Evolutionary conservation across 2,797 vertebrate genomes (phyloP), one percentile per base, ranked within the genome.

Genomic region (Lacerta viridis): DNA sequence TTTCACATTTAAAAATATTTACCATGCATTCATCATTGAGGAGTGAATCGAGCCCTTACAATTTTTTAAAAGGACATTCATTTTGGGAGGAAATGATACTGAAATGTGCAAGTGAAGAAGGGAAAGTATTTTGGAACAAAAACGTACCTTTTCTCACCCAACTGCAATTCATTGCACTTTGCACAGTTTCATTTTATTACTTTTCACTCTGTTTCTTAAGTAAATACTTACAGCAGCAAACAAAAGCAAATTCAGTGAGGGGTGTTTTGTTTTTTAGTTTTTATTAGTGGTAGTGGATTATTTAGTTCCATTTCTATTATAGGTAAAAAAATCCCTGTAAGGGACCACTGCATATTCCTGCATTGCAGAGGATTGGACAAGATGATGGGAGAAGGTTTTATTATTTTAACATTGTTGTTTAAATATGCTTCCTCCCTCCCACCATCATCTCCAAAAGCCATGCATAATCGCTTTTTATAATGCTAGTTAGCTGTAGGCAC

Each of bases 291-390:
- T 41, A 4, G 7, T 41, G 50, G 23, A 29, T 61, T 59, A 8
- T 85, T 59, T 43, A 43, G 36, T 66, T 85, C 29, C 55, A 50
- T 39, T 39, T 27, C 3, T 18, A 20, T 23, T 15, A 11, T 36
- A 75, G 59, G 64, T 68, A 55, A 78, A 87, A 77, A 87, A 77
- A 77, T 64, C 13, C 13, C 50, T 77, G n/a, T 83, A 83, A 46
- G 6, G 18, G 27, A 55, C 68, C 46, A 18, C 17, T 27, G 78
- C 50, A 13, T 55, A 55, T 55, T 55, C 50, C 50, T 55, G 50
- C 3, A 55, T 55, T 55, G 1, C 15, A 55, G 50, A 0, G 50
- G 50, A 55, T 15, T 55, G 50, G 50, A 4, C 50, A 13, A 15
- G 50, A 55, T 55, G 50, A 13, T 55, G 50, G 11, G 50, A 55